Percentiles rank a stretch among this genome's conserved stretches.
Evolutionary conservation across 2,888 invertebrate species (phyloP).

Genomic region (Plebejus anna): DNA sequence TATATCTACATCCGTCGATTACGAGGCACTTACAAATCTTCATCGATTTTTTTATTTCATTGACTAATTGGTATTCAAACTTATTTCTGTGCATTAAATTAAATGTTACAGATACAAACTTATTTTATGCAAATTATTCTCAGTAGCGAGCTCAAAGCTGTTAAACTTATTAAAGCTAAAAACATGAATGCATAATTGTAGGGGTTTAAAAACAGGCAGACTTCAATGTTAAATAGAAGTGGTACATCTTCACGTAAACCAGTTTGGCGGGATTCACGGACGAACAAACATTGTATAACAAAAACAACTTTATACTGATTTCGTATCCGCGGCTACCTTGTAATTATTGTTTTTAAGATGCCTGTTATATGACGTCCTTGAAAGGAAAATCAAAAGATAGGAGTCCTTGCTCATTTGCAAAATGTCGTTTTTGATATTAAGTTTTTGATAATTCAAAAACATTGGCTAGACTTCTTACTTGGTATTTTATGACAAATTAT

Average conservation of each 20-base stretch:
- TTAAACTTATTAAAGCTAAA: neutral
- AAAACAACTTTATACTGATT: conserved; percentile 33
- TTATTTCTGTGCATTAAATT: neutral
- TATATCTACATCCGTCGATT: too few relatives aligned
- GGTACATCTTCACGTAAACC: conserved; percentile 56
- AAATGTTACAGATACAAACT: neutral
- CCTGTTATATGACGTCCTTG: conserved; percentile 20
- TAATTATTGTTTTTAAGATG: conserved; percentile 14
- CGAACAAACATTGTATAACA: conserved; percentile 38
- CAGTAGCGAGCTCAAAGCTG: neutral
- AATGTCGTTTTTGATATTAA: neutral
- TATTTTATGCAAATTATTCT: neutral
- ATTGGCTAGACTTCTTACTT: neutral
- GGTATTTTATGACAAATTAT: too few relatives aligned
- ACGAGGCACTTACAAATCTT: too few relatives aligned
- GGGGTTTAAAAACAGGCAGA: conserved; percentile 28
- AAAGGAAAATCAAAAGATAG: too few relatives aligned
- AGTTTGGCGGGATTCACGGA: conserved; percentile 49
- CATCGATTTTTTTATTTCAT: too few relatives aligned
- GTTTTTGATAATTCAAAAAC: neutral
- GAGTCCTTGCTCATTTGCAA: neutral
- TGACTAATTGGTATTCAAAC: neutral
- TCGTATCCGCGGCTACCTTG: conserved; percentile 17
- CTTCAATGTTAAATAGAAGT: conserved; percentile 33
- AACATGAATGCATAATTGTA: neutral